A percentile compares a stretch with the other conserved stretches of the same genome.
Evolutionary conservation across 2,888 invertebrate genomes (phyloP).

Genomic region (Lithophane leautieri): DNA sequence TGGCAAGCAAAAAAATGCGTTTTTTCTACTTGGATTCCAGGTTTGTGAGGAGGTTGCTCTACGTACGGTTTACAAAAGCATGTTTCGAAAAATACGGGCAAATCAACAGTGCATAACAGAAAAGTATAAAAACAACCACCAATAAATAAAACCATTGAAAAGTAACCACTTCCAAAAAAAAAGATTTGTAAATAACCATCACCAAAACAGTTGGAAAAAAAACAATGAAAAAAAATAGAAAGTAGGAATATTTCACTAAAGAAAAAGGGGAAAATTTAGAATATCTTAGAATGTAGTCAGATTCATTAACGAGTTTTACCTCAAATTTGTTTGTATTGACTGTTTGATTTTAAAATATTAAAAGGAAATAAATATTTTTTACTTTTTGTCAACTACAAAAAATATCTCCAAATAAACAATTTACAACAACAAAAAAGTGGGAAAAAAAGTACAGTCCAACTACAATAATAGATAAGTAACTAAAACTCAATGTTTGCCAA

Average conservation of each 20-base stretch:
- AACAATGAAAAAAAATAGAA: not conserved
- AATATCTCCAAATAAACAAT: not conserved
- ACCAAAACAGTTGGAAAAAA: constrained; percentile 15
- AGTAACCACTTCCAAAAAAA: constrained; percentile 42
- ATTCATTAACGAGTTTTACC: constrained; percentile 33
- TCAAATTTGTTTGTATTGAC: not conserved
- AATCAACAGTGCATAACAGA: constrained; percentile 80
- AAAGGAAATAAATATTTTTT: too few species aligned
- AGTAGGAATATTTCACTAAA: constrained; percentile 23
- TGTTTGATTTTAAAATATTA: not conserved
- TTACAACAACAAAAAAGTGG: not conserved
- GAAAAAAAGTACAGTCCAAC: not conserved
- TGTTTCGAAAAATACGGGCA: constrained; percentile 72
- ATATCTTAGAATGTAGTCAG: constrained; percentile 21
- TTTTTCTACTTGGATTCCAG: constrained; percentile 21
- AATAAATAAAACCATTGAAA: constrained; percentile 56
- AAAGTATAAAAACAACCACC: constrained; percentile 63
- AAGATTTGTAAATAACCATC: constrained; percentile 22
- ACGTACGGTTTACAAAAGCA: constrained; percentile 53
- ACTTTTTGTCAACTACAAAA: not conserved
- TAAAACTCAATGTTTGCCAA: constrained; percentile 49
- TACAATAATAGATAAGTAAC: not conserved
- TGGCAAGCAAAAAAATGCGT: constrained; percentile 22
- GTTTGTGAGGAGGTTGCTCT: constrained; percentile 33
- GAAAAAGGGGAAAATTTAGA: constrained; percentile 5